Evolutionary conservation across 1,140 invertebrate species (phyloP).

Genomic region (Doryteuthis pealeii): DNA sequence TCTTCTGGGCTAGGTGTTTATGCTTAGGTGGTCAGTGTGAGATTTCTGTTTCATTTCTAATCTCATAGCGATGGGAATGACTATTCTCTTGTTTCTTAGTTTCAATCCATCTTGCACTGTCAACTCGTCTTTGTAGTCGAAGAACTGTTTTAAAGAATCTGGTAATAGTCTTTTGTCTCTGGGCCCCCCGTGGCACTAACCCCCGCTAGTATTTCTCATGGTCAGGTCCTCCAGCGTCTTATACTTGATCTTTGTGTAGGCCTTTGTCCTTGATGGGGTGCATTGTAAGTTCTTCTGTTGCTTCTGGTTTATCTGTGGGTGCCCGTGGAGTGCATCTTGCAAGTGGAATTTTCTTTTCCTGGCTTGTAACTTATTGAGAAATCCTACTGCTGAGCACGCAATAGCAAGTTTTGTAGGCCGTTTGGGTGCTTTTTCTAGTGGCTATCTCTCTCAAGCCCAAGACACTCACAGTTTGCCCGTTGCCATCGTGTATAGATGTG

Average conservation of each 20-base stretch:
- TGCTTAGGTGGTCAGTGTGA: slow-evolving; percentile 21
- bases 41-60: slow-evolving; percentile 22
- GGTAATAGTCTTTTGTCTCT: slow-evolving; percentile 4
- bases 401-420: slow-evolving; percentile 27
- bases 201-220: background rate
- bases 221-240: slow-evolving; percentile 12
- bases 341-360: slow-evolving; percentile 13
- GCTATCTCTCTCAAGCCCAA: too few species aligned
- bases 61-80: slow-evolving; percentile 24
- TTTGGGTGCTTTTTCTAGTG: slow-evolving; percentile 16
- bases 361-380: slow-evolving; percentile 20
- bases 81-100: slow-evolving; percentile 26
- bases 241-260: slow-evolving; percentile 6
- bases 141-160: slow-evolving; percentile 14
- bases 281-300: background rate
- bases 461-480: too few species aligned
- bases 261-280: background rate
- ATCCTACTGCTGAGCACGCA: slow-evolving; percentile 24
- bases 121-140: too few species aligned
- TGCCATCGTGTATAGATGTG: too few species aligned
- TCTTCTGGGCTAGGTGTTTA: background rate
- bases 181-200: slow-evolving; percentile 18
- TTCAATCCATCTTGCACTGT: slow-evolving; percentile 35
- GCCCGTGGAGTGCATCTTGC: slow-evolving; percentile 13
- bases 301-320: slow-evolving; percentile 6